A percentile compares a stretch with the other conserved stretches of the same genome.
These are phyloP conservation scores for Abscondita cerata DNA, from an alignment of 2,888 invertebrate genomes.

Conservation along the genomic window DNA sequence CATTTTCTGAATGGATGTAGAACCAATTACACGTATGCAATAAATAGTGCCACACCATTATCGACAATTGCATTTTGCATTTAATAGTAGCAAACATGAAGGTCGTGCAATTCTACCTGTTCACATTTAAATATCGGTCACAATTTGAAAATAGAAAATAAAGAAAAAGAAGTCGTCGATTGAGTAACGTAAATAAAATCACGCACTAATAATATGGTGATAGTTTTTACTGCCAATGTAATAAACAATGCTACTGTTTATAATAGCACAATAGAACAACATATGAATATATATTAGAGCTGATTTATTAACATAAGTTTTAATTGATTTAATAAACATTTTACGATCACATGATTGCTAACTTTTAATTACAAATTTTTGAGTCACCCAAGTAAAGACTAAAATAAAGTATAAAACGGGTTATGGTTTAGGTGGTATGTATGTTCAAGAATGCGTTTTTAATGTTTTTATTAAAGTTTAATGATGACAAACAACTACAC, in stretches of 20 bases:
- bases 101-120: not conserved
- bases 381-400: too few relatives aligned
- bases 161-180: too few relatives aligned
- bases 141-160: not conserved
- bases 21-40: conserved; percentile 22
- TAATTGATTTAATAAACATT: not conserved
- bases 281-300: not conserved
- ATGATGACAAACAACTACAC: too few relatives aligned
- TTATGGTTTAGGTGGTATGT: too few relatives aligned
- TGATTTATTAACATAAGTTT: not conserved
- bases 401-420: too few relatives aligned
- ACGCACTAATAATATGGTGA: not conserved
- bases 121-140: not conserved
- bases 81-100: not conserved
- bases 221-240: not conserved
- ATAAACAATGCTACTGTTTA: not conserved
- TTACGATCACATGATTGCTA: too few relatives aligned
- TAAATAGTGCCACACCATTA: not conserved
- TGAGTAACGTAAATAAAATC: not conserved
- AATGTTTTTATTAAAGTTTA: too few relatives aligned
- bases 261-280: conserved; percentile 5
- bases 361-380: too few relatives aligned
- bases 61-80: conserved; percentile 12
- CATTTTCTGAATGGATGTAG: conserved; percentile 20
- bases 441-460: too few relatives aligned